Evolutionary conservation across 2,888 invertebrate species (phyloP).

Genomic region (Oscheius myriophilus): DNA sequence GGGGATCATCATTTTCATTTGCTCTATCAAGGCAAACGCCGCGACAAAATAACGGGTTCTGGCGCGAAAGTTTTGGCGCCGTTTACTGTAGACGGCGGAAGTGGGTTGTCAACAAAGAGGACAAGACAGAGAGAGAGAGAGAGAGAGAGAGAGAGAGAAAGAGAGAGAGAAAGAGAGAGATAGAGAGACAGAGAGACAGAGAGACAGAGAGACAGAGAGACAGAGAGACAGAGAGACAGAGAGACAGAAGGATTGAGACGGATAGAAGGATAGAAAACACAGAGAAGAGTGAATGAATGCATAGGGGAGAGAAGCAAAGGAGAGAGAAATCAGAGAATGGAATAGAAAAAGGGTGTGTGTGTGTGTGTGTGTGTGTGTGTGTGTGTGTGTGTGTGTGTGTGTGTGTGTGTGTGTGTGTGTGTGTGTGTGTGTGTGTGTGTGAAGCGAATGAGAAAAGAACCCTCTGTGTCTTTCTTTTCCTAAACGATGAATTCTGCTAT

Average conservation of each 20-base stretch:
- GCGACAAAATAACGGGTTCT: conserved; percentile 27
- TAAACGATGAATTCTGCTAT: not conserved
- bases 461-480: too few species aligned
- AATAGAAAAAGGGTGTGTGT: too few species aligned
- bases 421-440: too few species aligned
- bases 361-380: too few species aligned
- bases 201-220: not conserved
- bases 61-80: conserved; percentile 15
- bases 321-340: not conserved
- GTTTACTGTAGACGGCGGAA: not conserved
- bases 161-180: conserved; percentile 17
- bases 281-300: too few species aligned
- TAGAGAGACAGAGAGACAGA: not conserved
- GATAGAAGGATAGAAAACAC: not conserved
- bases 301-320: not conserved
- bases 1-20: conserved; percentile 24
- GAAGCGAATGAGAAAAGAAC: not conserved
- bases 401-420: too few species aligned
- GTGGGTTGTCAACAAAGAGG: not conserved
- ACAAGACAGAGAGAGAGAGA: not conserved
- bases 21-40: conserved; percentile 30
- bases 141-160: conserved; percentile 14
- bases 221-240: not conserved
- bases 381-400: too few species aligned
- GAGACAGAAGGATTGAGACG: not conserved